phyloP scores from a whole-genome alignment of 2,797 vertebrate species.

The Acanthornis magna region DNA sequence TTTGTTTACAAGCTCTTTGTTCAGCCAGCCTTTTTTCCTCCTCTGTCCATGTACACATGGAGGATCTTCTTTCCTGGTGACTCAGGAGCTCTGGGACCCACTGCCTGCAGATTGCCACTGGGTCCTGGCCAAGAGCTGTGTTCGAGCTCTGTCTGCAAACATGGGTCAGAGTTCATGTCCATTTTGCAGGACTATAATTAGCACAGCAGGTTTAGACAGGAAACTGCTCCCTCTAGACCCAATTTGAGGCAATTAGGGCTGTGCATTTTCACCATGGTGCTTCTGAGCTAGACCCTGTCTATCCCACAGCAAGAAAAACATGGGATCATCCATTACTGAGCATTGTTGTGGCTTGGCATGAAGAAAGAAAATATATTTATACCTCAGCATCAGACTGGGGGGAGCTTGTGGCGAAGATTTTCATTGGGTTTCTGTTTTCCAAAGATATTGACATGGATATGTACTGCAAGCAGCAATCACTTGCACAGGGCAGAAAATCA shows the following conservation, averaged over 20 bases:
- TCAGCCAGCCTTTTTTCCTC: neutral
- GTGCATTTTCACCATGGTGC: neutral
- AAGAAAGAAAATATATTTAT: neutral
- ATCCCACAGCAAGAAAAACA: neutral
- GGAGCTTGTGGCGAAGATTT: neutral
- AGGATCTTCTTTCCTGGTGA: neutral
- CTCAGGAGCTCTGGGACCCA: neutral
- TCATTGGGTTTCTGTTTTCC: neutral
- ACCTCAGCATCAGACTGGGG: neutral
- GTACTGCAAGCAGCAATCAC: neutral
- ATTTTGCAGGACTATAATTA: conserved; percentile 23
- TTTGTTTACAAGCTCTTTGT: neutral
- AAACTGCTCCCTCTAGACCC: neutral
- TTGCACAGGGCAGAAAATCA: neutral
- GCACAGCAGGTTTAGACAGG: neutral
- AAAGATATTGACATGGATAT: neutral
- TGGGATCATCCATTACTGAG: neutral
- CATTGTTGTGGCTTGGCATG: neutral
- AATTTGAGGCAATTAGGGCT: conserved; percentile 5
- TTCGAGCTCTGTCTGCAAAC: neutral
- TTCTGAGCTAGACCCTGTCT: neutral
- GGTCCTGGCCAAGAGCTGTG: neutral
- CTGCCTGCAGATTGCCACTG: neutral
- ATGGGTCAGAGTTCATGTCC: neutral
- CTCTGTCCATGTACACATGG: neutral